phyloP scores from a whole-genome alignment of 2,113 vertebrate species.

The Gavia stellata region DNA sequence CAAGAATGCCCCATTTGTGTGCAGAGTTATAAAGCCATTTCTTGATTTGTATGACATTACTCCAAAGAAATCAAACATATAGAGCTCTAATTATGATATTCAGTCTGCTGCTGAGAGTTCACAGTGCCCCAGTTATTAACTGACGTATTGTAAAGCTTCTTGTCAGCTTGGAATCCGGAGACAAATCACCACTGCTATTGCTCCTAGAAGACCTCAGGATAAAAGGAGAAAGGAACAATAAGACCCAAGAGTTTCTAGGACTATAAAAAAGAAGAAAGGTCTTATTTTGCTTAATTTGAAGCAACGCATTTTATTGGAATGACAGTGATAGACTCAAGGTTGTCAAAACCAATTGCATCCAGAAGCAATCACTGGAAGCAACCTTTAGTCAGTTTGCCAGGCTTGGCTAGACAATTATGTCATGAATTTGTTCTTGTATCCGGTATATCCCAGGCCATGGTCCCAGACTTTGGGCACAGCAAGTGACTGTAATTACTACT shows the following conservation, averaged over 20 bases:
- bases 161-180: neutral
- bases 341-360: neutral
- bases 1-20: neutral
- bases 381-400: neutral
- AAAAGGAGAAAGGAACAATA: neutral
- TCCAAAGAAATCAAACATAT: neutral
- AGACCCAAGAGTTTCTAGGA: neutral
- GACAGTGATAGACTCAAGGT: neutral
- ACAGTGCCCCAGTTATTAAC: neutral
- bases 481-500: neutral
- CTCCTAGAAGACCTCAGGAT: neutral
- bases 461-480: neutral
- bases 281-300: neutral
- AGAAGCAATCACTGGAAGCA: neutral
- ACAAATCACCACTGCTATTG: neutral
- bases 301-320: neutral
- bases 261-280: neutral
- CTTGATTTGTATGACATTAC: neutral
- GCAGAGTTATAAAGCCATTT: neutral
- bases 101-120: neutral
- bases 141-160: neutral
- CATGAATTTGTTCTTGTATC: neutral
- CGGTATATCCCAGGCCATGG: neutral
- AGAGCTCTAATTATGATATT: neutral
- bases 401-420: neutral